phyloP scores from a whole-genome alignment of 92 coral and sea anemone genomes.

The Parazoanthus swiftii region DNA sequence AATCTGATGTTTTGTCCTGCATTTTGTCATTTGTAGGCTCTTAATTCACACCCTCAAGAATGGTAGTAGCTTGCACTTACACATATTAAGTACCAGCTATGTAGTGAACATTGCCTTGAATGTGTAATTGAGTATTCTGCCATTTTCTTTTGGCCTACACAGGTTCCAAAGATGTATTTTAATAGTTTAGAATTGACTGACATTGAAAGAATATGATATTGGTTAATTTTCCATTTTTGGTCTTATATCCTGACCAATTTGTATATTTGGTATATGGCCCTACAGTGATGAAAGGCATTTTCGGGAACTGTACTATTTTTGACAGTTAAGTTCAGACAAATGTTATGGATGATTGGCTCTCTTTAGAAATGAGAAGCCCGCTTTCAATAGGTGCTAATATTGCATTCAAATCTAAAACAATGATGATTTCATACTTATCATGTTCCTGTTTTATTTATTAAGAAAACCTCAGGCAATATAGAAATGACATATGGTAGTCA shows the following conservation, averaged over 20 bases:
- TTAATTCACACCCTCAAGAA: too few relatives aligned
- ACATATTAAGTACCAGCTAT: too few relatives aligned
- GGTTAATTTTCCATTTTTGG: neutral
- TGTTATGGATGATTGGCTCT: neutral
- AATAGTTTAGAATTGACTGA: neutral
- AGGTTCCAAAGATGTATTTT: neutral
- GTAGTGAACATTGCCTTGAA: too few relatives aligned
- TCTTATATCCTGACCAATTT: neutral
- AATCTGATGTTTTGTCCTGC: too few relatives aligned
- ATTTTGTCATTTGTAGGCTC: too few relatives aligned
- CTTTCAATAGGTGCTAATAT: neutral
- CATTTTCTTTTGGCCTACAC: too few relatives aligned
- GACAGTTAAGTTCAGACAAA: neutral
- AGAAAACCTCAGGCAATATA: neutral
- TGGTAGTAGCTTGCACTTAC: too few relatives aligned
- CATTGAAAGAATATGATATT: neutral
- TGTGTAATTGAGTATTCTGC: too few relatives aligned
- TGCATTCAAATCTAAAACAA: neutral
- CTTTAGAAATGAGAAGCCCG: neutral
- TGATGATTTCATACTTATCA: neutral
- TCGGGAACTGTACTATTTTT: neutral
- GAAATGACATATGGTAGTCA: neutral
- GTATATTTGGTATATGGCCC: neutral
- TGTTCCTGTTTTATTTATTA: neutral
- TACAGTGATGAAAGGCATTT: neutral